Percentiles rank a stretch among this genome's conserved stretches.
Conservation (phyloP, 2,113 vertebrate species). For the Mohoua ochrocephala region DNA sequence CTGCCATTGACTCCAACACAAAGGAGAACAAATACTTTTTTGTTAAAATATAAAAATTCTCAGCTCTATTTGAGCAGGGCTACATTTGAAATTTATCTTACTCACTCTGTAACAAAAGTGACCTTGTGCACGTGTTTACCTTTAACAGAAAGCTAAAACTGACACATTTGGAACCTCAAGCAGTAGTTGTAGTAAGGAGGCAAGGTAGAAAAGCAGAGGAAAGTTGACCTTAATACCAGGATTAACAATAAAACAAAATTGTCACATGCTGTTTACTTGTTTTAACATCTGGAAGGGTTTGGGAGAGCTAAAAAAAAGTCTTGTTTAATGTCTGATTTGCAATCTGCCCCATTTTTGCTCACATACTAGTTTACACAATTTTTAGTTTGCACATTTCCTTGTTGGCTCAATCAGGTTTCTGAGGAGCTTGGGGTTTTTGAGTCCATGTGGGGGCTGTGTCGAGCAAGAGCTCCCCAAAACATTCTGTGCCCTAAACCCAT, state of each 20-base stretch:
- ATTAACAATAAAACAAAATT: conserved; percentile 53
- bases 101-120: conserved; percentile 24
- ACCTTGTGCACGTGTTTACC: neutral
- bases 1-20: neutral
- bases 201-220: conserved; percentile 28
- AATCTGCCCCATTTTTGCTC: conserved; percentile 48
- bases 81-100: conserved; percentile 31
- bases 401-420: neutral
- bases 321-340: conserved; percentile 45
- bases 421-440: neutral
- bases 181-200: neutral
- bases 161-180: conserved; percentile 24
- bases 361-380: neutral
- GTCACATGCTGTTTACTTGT: conserved; percentile 45
- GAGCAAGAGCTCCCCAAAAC: neutral
- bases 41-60: conserved; percentile 41
- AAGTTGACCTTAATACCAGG: conserved; percentile 40
- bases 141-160: conserved; percentile 58
- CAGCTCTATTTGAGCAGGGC: conserved; percentile 30
- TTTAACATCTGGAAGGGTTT: conserved; percentile 68
- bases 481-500: neutral
- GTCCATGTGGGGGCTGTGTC: neutral
- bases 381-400: neutral
- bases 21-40: conserved; percentile 47
- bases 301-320: neutral